Conservation (phyloP, 1,140 invertebrate genomes). For the Sarcophaga peregrina region DNA sequence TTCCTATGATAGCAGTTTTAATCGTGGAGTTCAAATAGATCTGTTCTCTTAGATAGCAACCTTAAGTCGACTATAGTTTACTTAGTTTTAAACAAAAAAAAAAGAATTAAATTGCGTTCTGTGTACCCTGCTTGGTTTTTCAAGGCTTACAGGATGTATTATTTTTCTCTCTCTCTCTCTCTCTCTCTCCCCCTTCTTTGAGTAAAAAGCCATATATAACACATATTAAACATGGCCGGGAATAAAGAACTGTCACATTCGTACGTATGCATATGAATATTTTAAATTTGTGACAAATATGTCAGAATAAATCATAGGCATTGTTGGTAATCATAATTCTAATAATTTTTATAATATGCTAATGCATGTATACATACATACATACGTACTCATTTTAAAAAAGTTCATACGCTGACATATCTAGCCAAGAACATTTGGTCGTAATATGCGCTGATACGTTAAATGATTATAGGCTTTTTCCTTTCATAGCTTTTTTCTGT, state of each 20-base stretch:
- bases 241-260: background rate
- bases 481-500: background rate
- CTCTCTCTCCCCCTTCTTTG: background rate
- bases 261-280: background rate
- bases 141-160: background rate
- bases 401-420: slow-evolving; percentile 13
- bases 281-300: slow-evolving; percentile 45
- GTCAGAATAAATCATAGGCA: slow-evolving; percentile 48
- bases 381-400: slow-evolving; percentile 32
- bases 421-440: background rate
- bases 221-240: background rate
- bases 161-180: background rate
- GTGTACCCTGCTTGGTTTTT: no score
- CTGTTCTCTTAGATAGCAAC: no score
- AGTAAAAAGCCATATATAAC: background rate
- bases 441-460: background rate
- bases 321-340: slow-evolving; percentile 48
- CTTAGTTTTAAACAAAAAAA: no score
- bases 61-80: no score
- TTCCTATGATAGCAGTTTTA: no score
- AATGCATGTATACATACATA: slow-evolving; percentile 29
- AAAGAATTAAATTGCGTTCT: no score
- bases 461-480: background rate
- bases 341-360: slow-evolving; percentile 43
- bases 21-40: no score